Conservation (phyloP, 2,113 vertebrate genomes). For the Oryzias celebensis region DNA sequence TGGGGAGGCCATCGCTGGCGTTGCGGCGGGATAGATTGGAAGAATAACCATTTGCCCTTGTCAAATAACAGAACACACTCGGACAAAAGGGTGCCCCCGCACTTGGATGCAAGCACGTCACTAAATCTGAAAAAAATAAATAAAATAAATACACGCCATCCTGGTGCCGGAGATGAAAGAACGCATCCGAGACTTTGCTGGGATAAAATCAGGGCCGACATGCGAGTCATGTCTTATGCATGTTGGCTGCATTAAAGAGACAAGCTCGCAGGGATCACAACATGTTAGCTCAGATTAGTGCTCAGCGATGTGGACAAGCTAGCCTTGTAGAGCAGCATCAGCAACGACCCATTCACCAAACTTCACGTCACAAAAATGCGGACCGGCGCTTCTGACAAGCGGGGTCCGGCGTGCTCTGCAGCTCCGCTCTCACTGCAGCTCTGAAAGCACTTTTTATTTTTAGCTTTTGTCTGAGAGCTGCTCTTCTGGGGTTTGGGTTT, state of each 20-base stretch:
- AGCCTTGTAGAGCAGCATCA: constrained; percentile 10
- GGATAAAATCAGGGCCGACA: constrained; percentile 36
- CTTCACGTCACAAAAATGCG: constrained; percentile 27
- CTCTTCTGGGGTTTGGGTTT: background rate
- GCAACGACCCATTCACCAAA: constrained; percentile 3
- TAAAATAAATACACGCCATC: constrained; percentile 13
- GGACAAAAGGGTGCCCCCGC: background rate
- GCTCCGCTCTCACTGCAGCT: constrained; percentile 73
- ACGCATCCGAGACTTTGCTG: background rate
- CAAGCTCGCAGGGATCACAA: constrained; percentile 30
- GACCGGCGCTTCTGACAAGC: constrained; percentile 10
- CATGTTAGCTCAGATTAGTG: constrained; percentile 24
- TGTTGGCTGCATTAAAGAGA: constrained; percentile 40
- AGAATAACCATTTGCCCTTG: constrained; percentile 53
- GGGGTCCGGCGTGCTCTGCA: constrained; percentile 20
- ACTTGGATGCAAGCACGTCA: constrained; percentile 2
- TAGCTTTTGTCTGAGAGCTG: constrained; percentile 1
- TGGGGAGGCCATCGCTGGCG: constrained; percentile 42
- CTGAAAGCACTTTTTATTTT: constrained; percentile 22
- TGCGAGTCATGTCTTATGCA: constrained; percentile 40
- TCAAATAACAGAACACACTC: constrained; percentile 31
- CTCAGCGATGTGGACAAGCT: constrained; percentile 16
- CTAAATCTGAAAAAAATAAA: background rate
- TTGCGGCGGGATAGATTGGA: constrained; percentile 25
- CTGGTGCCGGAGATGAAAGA: constrained; percentile 29